These are phyloP conservation scores for Lethenteron reissneri DNA, from an alignment of 2,113 vertebrate species.

Conservation along the genomic window DNA sequence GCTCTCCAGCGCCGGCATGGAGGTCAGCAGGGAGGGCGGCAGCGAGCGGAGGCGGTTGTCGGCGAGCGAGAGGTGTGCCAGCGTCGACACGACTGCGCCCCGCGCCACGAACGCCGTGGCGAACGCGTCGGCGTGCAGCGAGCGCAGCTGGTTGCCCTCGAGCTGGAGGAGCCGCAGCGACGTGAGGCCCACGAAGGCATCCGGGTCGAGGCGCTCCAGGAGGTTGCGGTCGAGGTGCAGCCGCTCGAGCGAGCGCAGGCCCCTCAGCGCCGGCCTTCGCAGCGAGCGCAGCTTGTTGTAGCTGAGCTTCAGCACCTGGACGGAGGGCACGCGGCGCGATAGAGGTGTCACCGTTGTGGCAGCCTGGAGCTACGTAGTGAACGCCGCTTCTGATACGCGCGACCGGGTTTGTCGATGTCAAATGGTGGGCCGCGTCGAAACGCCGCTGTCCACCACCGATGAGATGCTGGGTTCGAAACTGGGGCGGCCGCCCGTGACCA, in stretches of 20 bases:
- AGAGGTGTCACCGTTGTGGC: too few relatives aligned
- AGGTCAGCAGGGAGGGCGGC: slow-evolving; percentile 22
- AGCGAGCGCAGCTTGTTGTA: slow-evolving; percentile 57
- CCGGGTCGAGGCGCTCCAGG: slow-evolving; percentile 54
- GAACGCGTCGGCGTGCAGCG: slow-evolving; percentile 50
- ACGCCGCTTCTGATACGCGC: too few relatives aligned
- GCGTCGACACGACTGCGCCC: slow-evolving; percentile 41
- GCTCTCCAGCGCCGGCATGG: slow-evolving; percentile 46
- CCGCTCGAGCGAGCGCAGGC: slow-evolving; percentile 36
- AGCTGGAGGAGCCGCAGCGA: slow-evolving; percentile 49
- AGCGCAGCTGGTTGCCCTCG: slow-evolving; percentile 52
- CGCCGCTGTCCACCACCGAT: too few relatives aligned
- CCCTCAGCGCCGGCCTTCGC: slow-evolving; percentile 27
- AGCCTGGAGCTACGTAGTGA: too few relatives aligned
- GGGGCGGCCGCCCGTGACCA: too few relatives aligned
- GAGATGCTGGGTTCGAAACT: too few relatives aligned
- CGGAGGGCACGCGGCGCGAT: too few relatives aligned
- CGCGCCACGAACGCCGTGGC: slow-evolving; percentile 37
- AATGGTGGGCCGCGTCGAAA: too few relatives aligned
- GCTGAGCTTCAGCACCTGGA: slow-evolving; percentile 66
- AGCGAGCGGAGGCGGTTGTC: slow-evolving; percentile 41
- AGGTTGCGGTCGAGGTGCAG: slow-evolving; percentile 67
- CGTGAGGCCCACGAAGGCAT: slow-evolving; percentile 48
- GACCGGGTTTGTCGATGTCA: too few relatives aligned
- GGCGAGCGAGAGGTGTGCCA: slow-evolving; percentile 54